Evolutionary conservation across 2,888 invertebrate genomes (phyloP).

Genomic region (Salpingus planirostris): DNA sequence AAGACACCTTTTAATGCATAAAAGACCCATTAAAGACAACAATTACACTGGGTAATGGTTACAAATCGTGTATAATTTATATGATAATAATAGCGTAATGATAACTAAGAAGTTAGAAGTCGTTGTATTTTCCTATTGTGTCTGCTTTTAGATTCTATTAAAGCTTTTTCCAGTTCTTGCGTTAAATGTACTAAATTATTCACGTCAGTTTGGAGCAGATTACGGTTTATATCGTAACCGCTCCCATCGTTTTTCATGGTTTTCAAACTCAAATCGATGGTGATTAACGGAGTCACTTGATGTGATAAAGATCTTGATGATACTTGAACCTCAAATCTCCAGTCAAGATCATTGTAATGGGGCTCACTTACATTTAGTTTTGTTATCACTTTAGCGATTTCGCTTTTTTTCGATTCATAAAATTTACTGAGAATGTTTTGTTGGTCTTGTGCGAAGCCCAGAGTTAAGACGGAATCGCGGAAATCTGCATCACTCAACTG

Average conservation of each 20-base stretch:
- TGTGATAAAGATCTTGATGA: slow-evolving; percentile 50
- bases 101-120: too few relatives aligned
- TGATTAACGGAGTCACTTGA: slow-evolving; percentile 51
- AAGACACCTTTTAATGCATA: too few relatives aligned
- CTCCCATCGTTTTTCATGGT: slow-evolving; percentile 28
- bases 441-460: slow-evolving; percentile 54
- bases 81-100: too few relatives aligned
- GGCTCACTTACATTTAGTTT: slow-evolving; percentile 42
- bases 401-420: slow-evolving; percentile 48
- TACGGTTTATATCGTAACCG: slow-evolving; percentile 37
- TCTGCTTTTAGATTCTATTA: slow-evolving; percentile 51
- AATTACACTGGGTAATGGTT: too few relatives aligned
- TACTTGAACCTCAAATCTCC: slow-evolving; percentile 59
- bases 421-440: slow-evolving; percentile 51
- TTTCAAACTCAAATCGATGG: slow-evolving; percentile 46
- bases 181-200: slow-evolving; percentile 54
- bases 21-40: too few relatives aligned
- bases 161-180: slow-evolving; percentile 52
- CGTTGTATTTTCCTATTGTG: slow-evolving; percentile 38
- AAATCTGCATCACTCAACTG: slow-evolving; percentile 45
- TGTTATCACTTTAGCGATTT: slow-evolving; percentile 45
- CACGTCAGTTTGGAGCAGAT: slow-evolving; percentile 51
- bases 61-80: slow-evolving; percentile 1
- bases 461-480: slow-evolving; percentile 40
- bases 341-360: slow-evolving; percentile 52